Base-by-base conservation (phyloP, 2,797 vertebrate genomes). In the Pogonophryne albipinna region DNA sequence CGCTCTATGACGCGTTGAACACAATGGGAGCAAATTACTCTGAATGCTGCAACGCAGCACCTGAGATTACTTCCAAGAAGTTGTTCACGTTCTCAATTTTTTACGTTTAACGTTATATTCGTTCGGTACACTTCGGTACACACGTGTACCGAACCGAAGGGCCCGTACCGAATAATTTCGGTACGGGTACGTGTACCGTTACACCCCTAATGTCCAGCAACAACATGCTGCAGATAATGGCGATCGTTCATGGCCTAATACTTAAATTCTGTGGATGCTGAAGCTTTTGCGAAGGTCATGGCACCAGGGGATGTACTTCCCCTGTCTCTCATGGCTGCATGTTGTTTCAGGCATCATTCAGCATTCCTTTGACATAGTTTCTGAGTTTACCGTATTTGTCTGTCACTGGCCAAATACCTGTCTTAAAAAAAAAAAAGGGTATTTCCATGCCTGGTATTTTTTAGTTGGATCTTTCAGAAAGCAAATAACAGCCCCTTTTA, bases 361-460 rank as follows among this genome's bases (percentile, higher is more conserved):
- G 57, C 84, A 85, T 88, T 91, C 86, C 74, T 87, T 67, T 46
- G 44, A 70, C 73, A 68, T 77, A 73, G 67, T 84, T 82, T 82
- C 70, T 66, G 38, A 27, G 62, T 75, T 85, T 78, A 75, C 14
- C 44, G 63, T 76, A 66, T 71, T 70, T 63, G 65, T 68, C 50
- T 51, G 63, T 66, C 58, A 41, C 20, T 1, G 52, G 70, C 80
- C 77, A 90, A 80, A 87, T 90, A 84, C 82, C 73, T 11, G 67
- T 88, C 85, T 83, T 61, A 86, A 78, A 81, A 49, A 71, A 49
- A 71, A 72, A 86, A 87, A 74, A 62, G 19, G 17, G 31, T 53
- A 61, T 66, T 64, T 84, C 58, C 41, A 11, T 34, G 31, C 62
- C 71, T 51, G 47, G 53, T 44, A 13, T 60, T 17, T 71, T 45